Evolutionary conservation across 2,888 invertebrate genomes (phyloP).

Genomic region (Campoplex nolae): DNA sequence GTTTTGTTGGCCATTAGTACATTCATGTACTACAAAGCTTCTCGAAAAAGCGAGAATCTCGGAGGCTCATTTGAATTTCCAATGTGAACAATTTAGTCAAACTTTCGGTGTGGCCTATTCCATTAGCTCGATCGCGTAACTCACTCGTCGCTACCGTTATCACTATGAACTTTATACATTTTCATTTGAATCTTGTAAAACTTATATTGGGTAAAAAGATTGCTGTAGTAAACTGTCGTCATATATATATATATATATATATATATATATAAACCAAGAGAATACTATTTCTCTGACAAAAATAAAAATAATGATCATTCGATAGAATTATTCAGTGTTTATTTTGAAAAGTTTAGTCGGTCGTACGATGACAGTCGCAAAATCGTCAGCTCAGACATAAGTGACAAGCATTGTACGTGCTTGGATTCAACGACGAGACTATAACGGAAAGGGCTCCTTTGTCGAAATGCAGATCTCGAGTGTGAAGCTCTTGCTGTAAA

Average conservation of each 20-base stretch:
- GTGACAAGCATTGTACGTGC: constrained; percentile 46
- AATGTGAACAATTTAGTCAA: constrained; percentile 54
- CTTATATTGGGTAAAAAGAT: neutral
- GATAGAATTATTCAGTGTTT: neutral
- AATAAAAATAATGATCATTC: neutral
- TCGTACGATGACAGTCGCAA: constrained; percentile 44
- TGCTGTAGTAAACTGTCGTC: neutral
- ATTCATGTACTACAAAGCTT: constrained; percentile 40
- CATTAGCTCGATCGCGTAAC: constrained; percentile 45
- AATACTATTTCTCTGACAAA: neutral
- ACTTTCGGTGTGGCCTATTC: constrained; percentile 50
- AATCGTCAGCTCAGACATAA: constrained; percentile 44
- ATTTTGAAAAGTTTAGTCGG: constrained; percentile 18
- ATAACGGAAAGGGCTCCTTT: constrained; percentile 69
- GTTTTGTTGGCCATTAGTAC: constrained; percentile 58
- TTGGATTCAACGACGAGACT: constrained; percentile 35
- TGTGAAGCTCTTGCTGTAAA: constrained; percentile 42
- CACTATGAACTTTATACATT: constrained; percentile 48
- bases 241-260: too few species aligned
- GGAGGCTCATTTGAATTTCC: constrained; percentile 51
- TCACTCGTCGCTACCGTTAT: constrained; percentile 19
- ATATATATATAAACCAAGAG: neutral
- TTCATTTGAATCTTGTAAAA: constrained; percentile 16
- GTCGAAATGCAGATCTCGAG: constrained; percentile 69
- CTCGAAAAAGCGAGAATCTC: constrained; percentile 36